These are phyloP conservation scores for Hydraecia micacea DNA, from an alignment of 2,888 invertebrate species.

Conservation along the genomic window DNA sequence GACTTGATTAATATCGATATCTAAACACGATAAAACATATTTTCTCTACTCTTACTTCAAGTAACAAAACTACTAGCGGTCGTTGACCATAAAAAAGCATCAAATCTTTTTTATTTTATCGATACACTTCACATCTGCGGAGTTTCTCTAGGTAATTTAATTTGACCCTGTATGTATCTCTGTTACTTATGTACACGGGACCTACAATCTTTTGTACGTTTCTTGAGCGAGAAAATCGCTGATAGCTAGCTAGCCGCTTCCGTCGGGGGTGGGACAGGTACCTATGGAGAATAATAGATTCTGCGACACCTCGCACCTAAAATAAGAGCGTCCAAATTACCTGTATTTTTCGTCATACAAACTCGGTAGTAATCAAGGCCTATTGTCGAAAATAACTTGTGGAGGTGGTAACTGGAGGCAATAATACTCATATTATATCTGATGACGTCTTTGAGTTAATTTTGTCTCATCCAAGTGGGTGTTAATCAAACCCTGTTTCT, in stretches of 20 bases:
- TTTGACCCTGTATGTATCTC: no score
- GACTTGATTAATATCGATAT: no score
- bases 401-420: neutral
- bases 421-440: neutral
- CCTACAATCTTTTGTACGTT: neutral
- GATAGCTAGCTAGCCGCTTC: neutral
- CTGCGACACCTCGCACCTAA: neutral
- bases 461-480: neutral
- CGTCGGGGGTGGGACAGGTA: neutral
- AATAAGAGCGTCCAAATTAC: conserved; percentile 9
- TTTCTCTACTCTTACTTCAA: no score
- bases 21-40: no score
- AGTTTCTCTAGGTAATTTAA: no score
- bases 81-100: no score
- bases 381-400: conserved; percentile 1
- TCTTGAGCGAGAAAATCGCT: neutral
- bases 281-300: neutral
- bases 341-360: neutral
- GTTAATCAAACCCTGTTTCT: conserved; percentile 14
- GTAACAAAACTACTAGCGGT: no score
- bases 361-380: neutral
- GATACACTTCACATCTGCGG: no score
- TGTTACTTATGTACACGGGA: neutral
- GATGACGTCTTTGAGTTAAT: conserved; percentile 17
- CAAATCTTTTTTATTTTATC: no score